Evolutionary conservation across 2,797 vertebrate species (phyloP).

Genomic region (Gallinago solitaria): DNA sequence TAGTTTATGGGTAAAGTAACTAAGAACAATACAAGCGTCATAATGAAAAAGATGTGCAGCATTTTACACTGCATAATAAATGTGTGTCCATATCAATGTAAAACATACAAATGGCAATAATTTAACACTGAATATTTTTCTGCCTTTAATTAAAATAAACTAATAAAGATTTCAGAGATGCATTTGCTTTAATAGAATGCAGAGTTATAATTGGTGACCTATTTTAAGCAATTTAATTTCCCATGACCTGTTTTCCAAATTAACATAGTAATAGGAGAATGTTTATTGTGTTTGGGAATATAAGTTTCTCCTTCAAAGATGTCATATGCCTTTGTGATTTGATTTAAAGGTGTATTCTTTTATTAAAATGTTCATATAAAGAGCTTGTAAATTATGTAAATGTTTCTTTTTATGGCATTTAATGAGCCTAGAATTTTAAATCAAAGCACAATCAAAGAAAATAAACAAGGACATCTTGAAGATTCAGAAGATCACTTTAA

Average conservation of each 20-base stretch:
- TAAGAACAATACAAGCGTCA: background rate
- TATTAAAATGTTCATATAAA: slow-evolving; percentile 46
- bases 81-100: background rate
- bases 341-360: slow-evolving; percentile 59
- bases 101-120: slow-evolving; percentile 50
- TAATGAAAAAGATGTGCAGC: slow-evolving; percentile 34
- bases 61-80: slow-evolving; percentile 31
- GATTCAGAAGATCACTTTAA: slow-evolving; percentile 23
- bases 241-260: slow-evolving; percentile 81
- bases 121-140: slow-evolving; percentile 63
- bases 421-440: slow-evolving; percentile 62
- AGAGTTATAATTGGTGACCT: slow-evolving; percentile 79
- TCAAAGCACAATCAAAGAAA: slow-evolving; percentile 65
- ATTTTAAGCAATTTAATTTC: slow-evolving; percentile 84
- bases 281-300: slow-evolving; percentile 61
- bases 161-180: slow-evolving; percentile 75
- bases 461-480: slow-evolving; percentile 41
- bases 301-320: slow-evolving; percentile 60
- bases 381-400: slow-evolving; percentile 38
- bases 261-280: slow-evolving; percentile 73
- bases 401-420: slow-evolving; percentile 57
- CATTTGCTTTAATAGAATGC: slow-evolving; percentile 75
- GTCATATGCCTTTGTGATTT: slow-evolving; percentile 61
- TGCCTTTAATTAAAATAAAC: slow-evolving; percentile 76
- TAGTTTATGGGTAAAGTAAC: background rate